These are phyloP conservation scores for Crax fasciolata DNA, from an alignment of 2,797 vertebrate genomes.

Conservation along the genomic window DNA sequence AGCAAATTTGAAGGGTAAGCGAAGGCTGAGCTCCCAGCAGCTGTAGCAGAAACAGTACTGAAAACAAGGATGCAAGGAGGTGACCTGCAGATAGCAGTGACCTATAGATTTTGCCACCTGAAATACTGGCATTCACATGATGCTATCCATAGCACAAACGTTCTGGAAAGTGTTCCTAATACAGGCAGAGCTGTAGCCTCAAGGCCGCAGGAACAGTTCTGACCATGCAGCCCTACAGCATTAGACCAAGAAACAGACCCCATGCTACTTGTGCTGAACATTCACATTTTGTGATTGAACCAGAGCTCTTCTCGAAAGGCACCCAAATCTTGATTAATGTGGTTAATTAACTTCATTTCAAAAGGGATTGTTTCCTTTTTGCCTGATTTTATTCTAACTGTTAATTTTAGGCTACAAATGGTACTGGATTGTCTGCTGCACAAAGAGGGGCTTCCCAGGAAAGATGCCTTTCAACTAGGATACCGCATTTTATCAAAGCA, in stretches of 20 bases:
- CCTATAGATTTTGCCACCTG: background rate
- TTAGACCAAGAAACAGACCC: background rate
- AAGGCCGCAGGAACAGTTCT: constrained; percentile 6
- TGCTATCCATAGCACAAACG: background rate
- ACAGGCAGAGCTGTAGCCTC: background rate
- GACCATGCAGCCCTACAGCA: background rate
- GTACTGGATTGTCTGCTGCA: background rate
- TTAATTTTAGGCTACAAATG: background rate
- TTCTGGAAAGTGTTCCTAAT: background rate
- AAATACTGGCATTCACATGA: background rate
- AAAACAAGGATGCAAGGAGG: background rate
- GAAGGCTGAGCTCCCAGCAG: background rate
- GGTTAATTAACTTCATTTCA: constrained; percentile 39
- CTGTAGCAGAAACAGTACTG: background rate
- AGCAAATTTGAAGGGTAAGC: background rate
- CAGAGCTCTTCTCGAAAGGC: constrained; percentile 3
- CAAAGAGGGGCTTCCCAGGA: constrained; percentile 13
- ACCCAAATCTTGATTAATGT: constrained; percentile 27
- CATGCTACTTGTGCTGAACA: constrained; percentile 27
- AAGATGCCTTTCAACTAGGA: constrained; percentile 33
- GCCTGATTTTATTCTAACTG: background rate
- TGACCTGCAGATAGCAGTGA: background rate
- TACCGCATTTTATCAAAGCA: constrained; percentile 20
- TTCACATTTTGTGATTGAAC: constrained; percentile 1
- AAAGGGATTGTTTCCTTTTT: background rate